These are phyloP conservation scores for Alosa sapidissima DNA, from an alignment of 2,797 vertebrate genomes.

Conservation along the genomic window DNA sequence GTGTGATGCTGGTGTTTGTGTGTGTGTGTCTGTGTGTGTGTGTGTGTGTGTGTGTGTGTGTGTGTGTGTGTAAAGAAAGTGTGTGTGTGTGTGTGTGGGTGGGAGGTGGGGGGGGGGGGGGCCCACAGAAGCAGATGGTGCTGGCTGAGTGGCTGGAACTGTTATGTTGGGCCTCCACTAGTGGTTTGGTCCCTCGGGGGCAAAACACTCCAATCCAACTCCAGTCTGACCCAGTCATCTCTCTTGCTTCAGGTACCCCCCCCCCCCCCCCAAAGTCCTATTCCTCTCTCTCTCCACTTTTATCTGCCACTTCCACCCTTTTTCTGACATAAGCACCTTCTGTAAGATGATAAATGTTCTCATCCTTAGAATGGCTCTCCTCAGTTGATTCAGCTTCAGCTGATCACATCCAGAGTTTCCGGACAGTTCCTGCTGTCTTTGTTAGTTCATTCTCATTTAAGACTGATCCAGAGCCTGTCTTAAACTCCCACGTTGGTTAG, in stretches of 20 bases:
- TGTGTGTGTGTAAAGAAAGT: conserved; percentile 40
- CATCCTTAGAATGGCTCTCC: not conserved
- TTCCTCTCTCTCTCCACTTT: not conserved
- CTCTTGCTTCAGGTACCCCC: conserved; percentile 30
- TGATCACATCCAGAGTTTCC: not conserved
- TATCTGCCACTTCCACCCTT: not conserved
- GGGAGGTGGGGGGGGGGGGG: conserved; percentile 32
- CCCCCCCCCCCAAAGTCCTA: not conserved
- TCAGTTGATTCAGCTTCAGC: not conserved
- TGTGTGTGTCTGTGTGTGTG: conserved; percentile 43
- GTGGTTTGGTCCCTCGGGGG: conserved; percentile 64
- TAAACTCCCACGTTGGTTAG: not conserved
- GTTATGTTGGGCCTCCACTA: conserved; percentile 69
- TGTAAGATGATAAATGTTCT: conserved; percentile 11
- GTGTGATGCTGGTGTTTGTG: conserved; percentile 56
- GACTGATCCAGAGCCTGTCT: not conserved
- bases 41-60: conserved; percentile 53
- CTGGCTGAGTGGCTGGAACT: conserved; percentile 72
- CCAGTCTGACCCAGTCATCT: not conserved
- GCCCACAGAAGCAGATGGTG: conserved; percentile 74
- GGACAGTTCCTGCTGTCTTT: not conserved
- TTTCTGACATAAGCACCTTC: conserved; percentile 40
- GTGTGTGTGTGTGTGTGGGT: too few species aligned
- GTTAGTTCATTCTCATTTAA: not conserved
- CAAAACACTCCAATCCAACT: conserved; percentile 52